A percentile compares a stretch with the other conserved stretches of the same genome.
These are phyloP conservation scores for Sinocyclocheilus anshuiensis DNA, from an alignment of 2,113 vertebrate genomes.

Conservation along the genomic window DNA sequence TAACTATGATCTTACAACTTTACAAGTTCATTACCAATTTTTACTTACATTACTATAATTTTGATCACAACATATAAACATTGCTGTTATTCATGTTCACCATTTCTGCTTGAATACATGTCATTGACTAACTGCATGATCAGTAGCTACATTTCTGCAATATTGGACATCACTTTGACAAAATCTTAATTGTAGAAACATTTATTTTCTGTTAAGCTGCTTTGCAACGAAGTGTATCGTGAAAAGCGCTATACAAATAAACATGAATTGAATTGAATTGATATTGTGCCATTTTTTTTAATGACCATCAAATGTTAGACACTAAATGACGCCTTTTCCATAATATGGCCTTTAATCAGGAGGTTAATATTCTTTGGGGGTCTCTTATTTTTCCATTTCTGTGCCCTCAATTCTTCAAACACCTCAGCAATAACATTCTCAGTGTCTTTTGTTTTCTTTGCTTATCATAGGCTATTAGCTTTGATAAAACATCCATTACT, in stretches of 20 bases:
- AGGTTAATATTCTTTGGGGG: not conserved
- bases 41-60: too few species aligned
- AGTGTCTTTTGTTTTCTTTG: constrained; percentile 38
- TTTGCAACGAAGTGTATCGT: too few species aligned
- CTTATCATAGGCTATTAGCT: constrained; percentile 28
- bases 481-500: constrained; percentile 51
- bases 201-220: too few species aligned
- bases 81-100: too few species aligned
- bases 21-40: not conserved
- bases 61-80: too few species aligned
- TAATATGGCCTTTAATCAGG: not conserved
- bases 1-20: not conserved
- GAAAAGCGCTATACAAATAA: too few species aligned
- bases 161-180: too few species aligned
- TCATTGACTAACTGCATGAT: too few species aligned
- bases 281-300: not conserved
- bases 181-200: too few species aligned
- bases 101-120: too few species aligned
- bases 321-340: not conserved
- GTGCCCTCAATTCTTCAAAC: not conserved
- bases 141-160: too few species aligned
- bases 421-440: constrained; percentile 24
- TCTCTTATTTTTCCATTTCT: constrained; percentile 6
- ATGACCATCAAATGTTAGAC: not conserved
- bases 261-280: too few species aligned